Evolutionary conservation across 2,888 invertebrate genomes (phyloP), one percentile per base, ranked within the genome.

Genomic region (Willowsia nigromaculata): DNA sequence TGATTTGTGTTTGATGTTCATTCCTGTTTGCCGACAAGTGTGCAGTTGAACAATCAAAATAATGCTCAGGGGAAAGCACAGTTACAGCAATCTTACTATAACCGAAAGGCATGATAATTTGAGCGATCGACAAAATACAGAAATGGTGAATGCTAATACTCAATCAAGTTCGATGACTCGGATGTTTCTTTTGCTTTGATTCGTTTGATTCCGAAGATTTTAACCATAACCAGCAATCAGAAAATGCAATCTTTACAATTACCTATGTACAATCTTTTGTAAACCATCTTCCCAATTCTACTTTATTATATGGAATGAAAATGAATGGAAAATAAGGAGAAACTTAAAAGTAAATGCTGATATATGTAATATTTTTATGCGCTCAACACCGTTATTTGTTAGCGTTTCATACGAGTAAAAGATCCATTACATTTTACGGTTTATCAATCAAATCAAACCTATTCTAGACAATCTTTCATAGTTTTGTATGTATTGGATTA

Each of bases 151-250:
- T 56, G 25, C 56, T n/a, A n/a, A 11, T 50, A 47, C 33, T 53
- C 33, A 50, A 50, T 50, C 33, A 83, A 83, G 83, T 83, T 83
- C 83, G 83, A 83, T 83, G 68, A 83, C 83, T 83, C 56, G 56
- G 9, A 25, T 18, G n/a, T n/a, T n/a, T 37, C 30, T 13, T 22
- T 43, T 43, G 13, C 43, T 13, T 13, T 43, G 13, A 15, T 65
- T 25, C 62, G 43, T 82, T 53, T n/a, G 43, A 50, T 68, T 68
- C 83, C 68, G 6, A 5, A 53, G 13, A 81, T 22, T 53, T 50
- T n/a, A n/a, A n/a, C n/a, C 47, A 22, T 27, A 82, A 68, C 81
- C 30, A 47, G 25, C 47, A 82, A 82, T 82, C 68, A 43, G 65
- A 65, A 65, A 43, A 65, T 82, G 82, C 27, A 82, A 82, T 83